Evolutionary conservation across 53 echinoderm and acorn worm genomes (phyloP), one percentile per base, ranked within the genome.

Genomic region (Pentamera pediparva): DNA sequence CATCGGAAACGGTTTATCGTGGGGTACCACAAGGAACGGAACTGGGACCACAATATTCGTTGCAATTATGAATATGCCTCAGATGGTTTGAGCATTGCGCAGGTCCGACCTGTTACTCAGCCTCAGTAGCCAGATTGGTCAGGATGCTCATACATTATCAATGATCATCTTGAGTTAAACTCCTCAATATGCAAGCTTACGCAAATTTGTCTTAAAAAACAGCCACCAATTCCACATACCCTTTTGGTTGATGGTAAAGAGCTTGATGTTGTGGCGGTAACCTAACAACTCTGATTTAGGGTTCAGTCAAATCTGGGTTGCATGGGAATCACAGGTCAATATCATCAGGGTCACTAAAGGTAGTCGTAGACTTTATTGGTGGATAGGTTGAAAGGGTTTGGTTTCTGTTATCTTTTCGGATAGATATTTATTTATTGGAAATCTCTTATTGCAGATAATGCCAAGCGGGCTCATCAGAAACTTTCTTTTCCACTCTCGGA

Each of bases 171-270:
- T 32, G 53, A 34, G n/a, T 22, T 75, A 18, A 75, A 56, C 15
- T 58, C 58, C 37, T 35, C 57, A 4, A 75, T 56, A 75, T 75
- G 75, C 28, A 21, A 57, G 39, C 53, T 49, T 24, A 75, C 29
- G 25, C 75, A 57, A 22, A 25, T 56, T 21, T 56, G 20, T 56
- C 20, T 56, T 25, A 56, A 20, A 25, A 56, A 28, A 27, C 32
- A 61, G 32, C 30, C 61, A n/a, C 26, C 24, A 9, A 61, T 32
- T 11, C 24, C 61, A 61, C 54, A 53, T 53, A 18, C 54, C 0
- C 54, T 53, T 53, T 21, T 53, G 54, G n/a, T 15, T 53, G 54
- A 53, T 0, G 54, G 54, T 53, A 53, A 9, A 53, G 54, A 41
- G 43, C 43, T 41, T 41, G 43, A 41, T 41, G 43, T 41, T 41